Conservation (phyloP, 1,140 invertebrate genomes). For the Streblospio benedicti region DNA sequence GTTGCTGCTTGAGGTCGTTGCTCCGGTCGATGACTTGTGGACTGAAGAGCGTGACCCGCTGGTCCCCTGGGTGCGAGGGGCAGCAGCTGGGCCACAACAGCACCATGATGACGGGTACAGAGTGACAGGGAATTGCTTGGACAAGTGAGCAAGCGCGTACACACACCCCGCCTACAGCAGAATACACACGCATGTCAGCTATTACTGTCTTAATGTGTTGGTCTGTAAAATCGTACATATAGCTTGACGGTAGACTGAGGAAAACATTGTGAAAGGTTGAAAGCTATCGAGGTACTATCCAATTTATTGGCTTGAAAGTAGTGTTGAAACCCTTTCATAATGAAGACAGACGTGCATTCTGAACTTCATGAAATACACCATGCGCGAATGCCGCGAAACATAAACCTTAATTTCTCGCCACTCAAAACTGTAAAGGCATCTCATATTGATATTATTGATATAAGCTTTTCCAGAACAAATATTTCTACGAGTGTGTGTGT, state of each 20-base stretch:
- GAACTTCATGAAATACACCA: too few relatives aligned
- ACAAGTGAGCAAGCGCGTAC: constrained; percentile 46
- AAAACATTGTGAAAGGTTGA: too few relatives aligned
- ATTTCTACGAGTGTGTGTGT: not conserved
- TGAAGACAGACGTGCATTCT: too few relatives aligned
- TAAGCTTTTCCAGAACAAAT: not conserved
- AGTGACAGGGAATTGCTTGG: constrained; percentile 45
- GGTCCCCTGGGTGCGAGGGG: not conserved
- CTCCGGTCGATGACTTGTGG: too few relatives aligned
- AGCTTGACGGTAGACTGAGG: constrained; percentile 1
- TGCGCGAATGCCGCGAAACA: too few relatives aligned
- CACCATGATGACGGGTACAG: constrained; percentile 47
- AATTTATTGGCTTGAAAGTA: too few relatives aligned
- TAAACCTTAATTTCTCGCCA: too few relatives aligned
- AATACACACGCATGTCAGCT: not conserved
- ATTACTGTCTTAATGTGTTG: not conserved
- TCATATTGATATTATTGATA: not conserved
- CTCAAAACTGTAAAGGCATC: too few relatives aligned
- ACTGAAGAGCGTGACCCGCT: not conserved
- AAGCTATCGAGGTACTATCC: too few relatives aligned
- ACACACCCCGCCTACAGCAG: constrained; percentile 50
- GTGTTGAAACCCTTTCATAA: too few relatives aligned
- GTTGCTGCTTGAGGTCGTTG: not conserved
- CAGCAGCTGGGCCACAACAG: constrained; percentile 31
- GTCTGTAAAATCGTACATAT: not conserved